Percentiles rank a stretch among this genome's conserved stretches.
phyloP scores from a whole-genome alignment of 2,888 invertebrate species.

The Drosophila cracens region DNA sequence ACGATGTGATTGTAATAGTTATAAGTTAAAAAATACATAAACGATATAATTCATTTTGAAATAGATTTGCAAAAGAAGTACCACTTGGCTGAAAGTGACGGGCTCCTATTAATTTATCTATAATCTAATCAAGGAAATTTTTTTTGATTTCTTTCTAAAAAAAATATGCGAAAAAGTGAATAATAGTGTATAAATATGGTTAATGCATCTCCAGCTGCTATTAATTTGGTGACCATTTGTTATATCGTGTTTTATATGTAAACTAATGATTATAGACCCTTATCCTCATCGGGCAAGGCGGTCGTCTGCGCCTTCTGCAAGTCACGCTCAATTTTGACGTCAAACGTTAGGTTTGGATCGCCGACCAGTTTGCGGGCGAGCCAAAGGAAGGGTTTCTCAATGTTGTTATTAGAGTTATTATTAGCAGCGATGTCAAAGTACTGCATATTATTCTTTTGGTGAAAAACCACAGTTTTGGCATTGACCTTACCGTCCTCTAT shows the following conservation, averaged over 20 bases:
- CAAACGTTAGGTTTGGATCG: constrained; percentile 99
- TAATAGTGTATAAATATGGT: background rate
- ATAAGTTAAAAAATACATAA: background rate
- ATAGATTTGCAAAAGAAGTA: background rate
- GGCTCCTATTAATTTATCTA: background rate
- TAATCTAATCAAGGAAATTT: background rate
- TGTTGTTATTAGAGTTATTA: constrained; percentile 98
- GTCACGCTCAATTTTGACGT: constrained; percentile 99
- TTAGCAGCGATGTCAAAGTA: constrained; percentile 99
- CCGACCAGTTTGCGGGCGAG: constrained; percentile 98
- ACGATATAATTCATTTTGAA: background rate
- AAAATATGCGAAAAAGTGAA: background rate
- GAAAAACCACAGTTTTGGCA: constrained; percentile 99
- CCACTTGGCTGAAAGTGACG: background rate
- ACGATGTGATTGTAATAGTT: background rate
- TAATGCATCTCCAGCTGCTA: background rate
- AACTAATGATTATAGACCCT: constrained; percentile 90
- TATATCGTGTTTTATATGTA: constrained; percentile 36
- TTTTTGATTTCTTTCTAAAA: background rate
- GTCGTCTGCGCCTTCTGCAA: constrained; percentile 90
- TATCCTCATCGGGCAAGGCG: constrained; percentile 98
- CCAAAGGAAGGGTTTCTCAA: constrained; percentile 99
- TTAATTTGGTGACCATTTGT: too few species aligned
- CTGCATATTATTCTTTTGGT: constrained; percentile 99
- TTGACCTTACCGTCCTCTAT: constrained; percentile 99